Conservation (phyloP, 2,888 invertebrate genomes). For the Pocota personata region DNA sequence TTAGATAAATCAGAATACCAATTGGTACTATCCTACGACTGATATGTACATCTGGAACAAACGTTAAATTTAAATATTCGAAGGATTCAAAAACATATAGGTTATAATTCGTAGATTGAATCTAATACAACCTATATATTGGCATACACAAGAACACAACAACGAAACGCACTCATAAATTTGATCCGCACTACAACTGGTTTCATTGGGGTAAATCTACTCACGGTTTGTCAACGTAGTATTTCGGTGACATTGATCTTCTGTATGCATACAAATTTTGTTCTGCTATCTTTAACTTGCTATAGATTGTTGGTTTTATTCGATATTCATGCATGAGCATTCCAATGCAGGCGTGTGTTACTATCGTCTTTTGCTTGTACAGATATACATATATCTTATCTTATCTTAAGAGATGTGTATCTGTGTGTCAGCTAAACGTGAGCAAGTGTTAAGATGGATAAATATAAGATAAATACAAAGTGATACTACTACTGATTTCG, state of each 20-base stretch:
- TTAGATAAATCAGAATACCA: no score
- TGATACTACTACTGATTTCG: not conserved
- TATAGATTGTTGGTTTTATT: conserved; percentile 30
- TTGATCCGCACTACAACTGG: not conserved
- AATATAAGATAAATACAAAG: not conserved
- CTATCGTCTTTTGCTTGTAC: not conserved
- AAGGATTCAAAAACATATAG: no score
- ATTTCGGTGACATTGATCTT: conserved; percentile 53
- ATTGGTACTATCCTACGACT: no score
- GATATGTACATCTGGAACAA: no score
- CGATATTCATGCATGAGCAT: not conserved
- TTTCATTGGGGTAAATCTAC: not conserved
- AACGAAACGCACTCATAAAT: not conserved
- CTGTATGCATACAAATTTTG: conserved; percentile 14
- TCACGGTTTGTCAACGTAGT: conserved; percentile 18
- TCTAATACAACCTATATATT: not conserved
- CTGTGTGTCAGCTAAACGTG: not conserved
- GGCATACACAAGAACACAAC: not conserved
- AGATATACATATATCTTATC: not conserved
- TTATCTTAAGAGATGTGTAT: not conserved
- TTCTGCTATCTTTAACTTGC: conserved; percentile 23
- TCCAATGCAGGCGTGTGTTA: not conserved
- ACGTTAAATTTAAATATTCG: no score
- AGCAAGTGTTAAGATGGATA: not conserved
- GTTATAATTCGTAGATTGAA: no score